phyloP scores from a whole-genome alignment of 2,888 invertebrate genomes.

The Oxycera nigricornis region DNA sequence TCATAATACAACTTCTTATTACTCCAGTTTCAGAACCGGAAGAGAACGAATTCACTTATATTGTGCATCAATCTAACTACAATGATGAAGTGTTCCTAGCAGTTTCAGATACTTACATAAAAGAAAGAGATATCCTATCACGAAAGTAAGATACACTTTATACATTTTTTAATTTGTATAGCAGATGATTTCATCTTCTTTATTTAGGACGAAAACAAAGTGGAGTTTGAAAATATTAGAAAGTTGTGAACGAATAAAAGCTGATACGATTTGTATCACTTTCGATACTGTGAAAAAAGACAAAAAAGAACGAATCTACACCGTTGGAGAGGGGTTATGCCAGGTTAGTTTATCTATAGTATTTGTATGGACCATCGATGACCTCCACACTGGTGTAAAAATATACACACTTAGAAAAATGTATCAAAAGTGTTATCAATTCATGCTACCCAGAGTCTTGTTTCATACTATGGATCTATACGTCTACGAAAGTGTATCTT shows the following conservation, averaged over 20 bases:
- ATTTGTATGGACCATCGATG: no score
- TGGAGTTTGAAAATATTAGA: slow-evolving; percentile 66
- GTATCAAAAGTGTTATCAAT: no score
- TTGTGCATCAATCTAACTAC: slow-evolving; percentile 54
- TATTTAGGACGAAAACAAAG: slow-evolving; percentile 58
- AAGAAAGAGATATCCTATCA: slow-evolving; percentile 64
- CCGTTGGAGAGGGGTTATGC: slow-evolving; percentile 66
- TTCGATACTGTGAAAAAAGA: slow-evolving; percentile 70
- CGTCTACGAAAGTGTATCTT: no score
- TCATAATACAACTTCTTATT: neutral
- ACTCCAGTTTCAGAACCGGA: slow-evolving; percentile 59
- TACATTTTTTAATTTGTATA: neutral
- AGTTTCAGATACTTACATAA: slow-evolving; percentile 63
- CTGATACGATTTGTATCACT: slow-evolving; percentile 65
- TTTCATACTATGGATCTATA: no score
- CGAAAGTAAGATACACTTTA: slow-evolving; percentile 54
- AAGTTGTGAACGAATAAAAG: slow-evolving; percentile 63
- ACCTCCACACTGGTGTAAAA: no score
- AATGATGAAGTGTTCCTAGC: slow-evolving; percentile 63
- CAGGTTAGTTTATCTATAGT: slow-evolving; percentile 58
- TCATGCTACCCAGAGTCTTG: no score
- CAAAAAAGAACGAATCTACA: slow-evolving; percentile 67
- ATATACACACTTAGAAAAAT: no score
- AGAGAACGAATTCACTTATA: slow-evolving; percentile 59
- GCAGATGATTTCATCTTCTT: neutral